Evolutionary conservation across 1,140 invertebrate species (phyloP).

Genomic region (Lucilia cuprina): DNA sequence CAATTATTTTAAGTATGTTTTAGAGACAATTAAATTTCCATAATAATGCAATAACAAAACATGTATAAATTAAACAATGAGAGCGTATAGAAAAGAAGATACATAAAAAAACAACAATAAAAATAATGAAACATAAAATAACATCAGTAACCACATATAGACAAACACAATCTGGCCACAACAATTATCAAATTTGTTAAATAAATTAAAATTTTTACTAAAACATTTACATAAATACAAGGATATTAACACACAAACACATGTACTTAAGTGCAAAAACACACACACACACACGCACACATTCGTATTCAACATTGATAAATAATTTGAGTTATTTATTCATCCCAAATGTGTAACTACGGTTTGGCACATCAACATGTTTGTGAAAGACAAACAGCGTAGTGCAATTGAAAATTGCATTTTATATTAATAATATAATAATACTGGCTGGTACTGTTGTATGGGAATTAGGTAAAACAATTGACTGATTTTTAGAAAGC

Average conservation of each 20-base stretch:
- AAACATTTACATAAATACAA: conserved; percentile 20
- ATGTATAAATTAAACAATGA: not conserved
- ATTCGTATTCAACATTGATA: not conserved
- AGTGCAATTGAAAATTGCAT: too few species aligned
- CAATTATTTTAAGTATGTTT: too few species aligned
- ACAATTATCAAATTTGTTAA: conserved; percentile 28
- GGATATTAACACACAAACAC: not conserved
- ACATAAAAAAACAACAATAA: not conserved
- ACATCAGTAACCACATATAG: conserved; percentile 16
- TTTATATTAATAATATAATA: too few species aligned
- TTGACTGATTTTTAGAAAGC: too few species aligned
- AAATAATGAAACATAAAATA: not conserved
- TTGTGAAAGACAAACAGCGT: not conserved
- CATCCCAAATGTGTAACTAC: not conserved
- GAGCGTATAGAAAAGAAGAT: not conserved
- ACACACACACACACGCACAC: too few species aligned
- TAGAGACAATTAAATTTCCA: not conserved
- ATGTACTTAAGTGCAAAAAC: too few species aligned
- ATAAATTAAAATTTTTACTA: conserved; percentile 29
- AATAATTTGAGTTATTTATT: not conserved
- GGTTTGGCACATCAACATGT: not conserved
- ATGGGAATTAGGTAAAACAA: too few species aligned
- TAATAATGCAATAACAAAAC: not conserved
- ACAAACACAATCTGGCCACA: conserved; percentile 31
- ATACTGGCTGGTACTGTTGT: too few species aligned